These are phyloP conservation scores for Barnardius zonarius DNA, from an alignment of 2,113 vertebrate species.

Conservation along the genomic window DNA sequence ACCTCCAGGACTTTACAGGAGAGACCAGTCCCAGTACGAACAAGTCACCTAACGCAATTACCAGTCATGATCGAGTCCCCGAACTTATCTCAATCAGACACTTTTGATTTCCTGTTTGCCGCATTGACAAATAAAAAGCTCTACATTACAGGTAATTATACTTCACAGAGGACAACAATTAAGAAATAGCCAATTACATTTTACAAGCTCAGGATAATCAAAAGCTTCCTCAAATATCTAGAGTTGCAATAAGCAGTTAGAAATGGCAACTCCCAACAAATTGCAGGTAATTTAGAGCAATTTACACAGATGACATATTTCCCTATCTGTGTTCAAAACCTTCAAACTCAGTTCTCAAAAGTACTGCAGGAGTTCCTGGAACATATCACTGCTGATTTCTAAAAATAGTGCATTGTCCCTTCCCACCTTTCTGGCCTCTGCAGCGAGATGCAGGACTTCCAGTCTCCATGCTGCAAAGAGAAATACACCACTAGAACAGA, in stretches of 20 bases:
- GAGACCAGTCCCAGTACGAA: neutral
- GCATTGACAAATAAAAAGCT: conserved; percentile 56
- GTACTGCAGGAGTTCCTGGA: neutral
- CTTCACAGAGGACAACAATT: conserved; percentile 52
- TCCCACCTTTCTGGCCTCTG: neutral
- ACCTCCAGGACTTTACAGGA: neutral
- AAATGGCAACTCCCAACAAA: conserved; percentile 63
- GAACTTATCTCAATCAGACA: conserved; percentile 52
- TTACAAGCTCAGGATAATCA: conserved; percentile 61
- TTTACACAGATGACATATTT: conserved; percentile 32
- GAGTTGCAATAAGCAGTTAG: conserved; percentile 7
- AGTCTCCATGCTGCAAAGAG: neutral
- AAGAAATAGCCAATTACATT: conserved; percentile 51
- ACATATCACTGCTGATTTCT: neutral
- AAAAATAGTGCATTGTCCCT: neutral
- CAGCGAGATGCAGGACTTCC: neutral
- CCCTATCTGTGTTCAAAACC: conserved; percentile 2
- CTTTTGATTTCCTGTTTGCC: conserved; percentile 51
- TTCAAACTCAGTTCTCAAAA: neutral
- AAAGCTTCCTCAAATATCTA: conserved; percentile 59
- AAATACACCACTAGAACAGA: neutral
- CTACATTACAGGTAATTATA: conserved; percentile 47
- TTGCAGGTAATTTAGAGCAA: conserved; percentile 49
- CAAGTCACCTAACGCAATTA: neutral
- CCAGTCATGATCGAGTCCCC: neutral